A percentile compares a stretch with the other conserved stretches of the same genome.
Conservation (phyloP, 1,140 invertebrate genomes). For the Probaryconus sp. region DNA sequence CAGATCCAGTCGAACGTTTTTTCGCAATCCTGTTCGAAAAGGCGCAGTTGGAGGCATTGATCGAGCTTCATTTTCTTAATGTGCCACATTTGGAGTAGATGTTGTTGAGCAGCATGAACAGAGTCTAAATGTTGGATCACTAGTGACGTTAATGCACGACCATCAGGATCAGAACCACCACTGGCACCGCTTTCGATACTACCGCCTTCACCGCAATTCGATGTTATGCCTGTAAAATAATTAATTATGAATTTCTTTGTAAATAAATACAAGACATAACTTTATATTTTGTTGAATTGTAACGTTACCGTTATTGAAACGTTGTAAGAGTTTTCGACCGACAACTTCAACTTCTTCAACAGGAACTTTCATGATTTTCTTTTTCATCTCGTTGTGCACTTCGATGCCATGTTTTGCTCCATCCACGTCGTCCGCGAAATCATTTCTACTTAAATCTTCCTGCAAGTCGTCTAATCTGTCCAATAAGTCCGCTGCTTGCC, state of each 20-base stretch:
- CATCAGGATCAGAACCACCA: conserved; percentile 85
- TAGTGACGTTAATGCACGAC: conserved; percentile 81
- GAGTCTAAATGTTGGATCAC: conserved; percentile 89
- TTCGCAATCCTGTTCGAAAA: conserved; percentile 98
- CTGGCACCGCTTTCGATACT: conserved; percentile 80
- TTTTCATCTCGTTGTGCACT: conserved; percentile 95
- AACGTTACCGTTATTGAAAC: conserved; percentile 78
- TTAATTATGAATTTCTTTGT: conserved; percentile 6
- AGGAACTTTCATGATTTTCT: conserved; percentile 94
- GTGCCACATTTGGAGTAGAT: conserved; percentile 95
- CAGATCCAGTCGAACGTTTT: conserved; percentile 99
- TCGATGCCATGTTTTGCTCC: conserved; percentile 94
- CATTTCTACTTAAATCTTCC: conserved; percentile 92
- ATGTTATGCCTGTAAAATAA: conserved; percentile 61
- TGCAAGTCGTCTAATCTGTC: conserved; percentile 94
- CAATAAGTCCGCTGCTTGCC: conserved; percentile 94
- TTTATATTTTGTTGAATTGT: neutral
- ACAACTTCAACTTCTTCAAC: conserved; percentile 93
- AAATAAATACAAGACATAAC: neutral
- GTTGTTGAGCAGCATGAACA: conserved; percentile 91
- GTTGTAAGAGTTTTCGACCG: conserved; percentile 83
- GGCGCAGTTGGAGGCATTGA: conserved; percentile 95
- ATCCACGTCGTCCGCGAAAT: conserved; percentile 94
- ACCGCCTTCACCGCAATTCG: conserved; percentile 70
- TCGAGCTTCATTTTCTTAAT: conserved; percentile 95